Base-by-base conservation (phyloP, 2,888 invertebrate species). In the Neoaliturus tenellus region DNA sequence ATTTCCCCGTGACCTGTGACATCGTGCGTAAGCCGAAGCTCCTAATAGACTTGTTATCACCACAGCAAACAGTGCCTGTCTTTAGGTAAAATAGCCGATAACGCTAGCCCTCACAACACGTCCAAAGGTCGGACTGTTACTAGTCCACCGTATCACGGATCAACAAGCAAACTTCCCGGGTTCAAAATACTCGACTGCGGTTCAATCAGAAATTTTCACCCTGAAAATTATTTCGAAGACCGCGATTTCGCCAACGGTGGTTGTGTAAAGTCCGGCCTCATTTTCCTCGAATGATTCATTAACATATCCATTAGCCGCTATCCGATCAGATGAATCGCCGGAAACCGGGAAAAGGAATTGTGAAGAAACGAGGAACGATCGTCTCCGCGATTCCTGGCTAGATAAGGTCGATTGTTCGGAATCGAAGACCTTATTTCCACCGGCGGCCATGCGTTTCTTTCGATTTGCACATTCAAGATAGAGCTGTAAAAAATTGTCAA, bases 271-370 rank as follows among this genome's bases (percentile, higher is more conserved):
- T 62, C 28, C 12, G 17, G 4, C 62, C 62, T 62, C 62, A 12
- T 14, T 62, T 31, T 28, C 62, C 3, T 20, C 39, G n/a, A 41
- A 44, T 71, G 71, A n/a, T 44, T 75, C 51, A 78, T 78, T 55
- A 51, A 23, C 78, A 78, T 78, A 78, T 78, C 78, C 78, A 55
- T 78, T 51, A 75, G 75, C n/a, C n/a, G n/a, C 62, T 62, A 41
- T 75, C 28, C 44, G 75, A 75, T 44, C 20, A 55, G 78, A 55
- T 51, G 78, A 78, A 78, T 78, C 33, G 78, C 55, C 78, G 78
- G 78, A 78, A 78, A 78, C 78, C 14, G 73, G 39, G 73, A 44
- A n/a, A 44, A 75, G 69, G 75, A 75, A 75, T 28, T 41, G 75
- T 44, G 75, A 75, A 75, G 75, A 75, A 75, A 75, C 39, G 28